These are phyloP conservation scores for Palaemon carinicauda DNA, from an alignment of 1,140 invertebrate genomes.

Conservation along the genomic window DNA sequence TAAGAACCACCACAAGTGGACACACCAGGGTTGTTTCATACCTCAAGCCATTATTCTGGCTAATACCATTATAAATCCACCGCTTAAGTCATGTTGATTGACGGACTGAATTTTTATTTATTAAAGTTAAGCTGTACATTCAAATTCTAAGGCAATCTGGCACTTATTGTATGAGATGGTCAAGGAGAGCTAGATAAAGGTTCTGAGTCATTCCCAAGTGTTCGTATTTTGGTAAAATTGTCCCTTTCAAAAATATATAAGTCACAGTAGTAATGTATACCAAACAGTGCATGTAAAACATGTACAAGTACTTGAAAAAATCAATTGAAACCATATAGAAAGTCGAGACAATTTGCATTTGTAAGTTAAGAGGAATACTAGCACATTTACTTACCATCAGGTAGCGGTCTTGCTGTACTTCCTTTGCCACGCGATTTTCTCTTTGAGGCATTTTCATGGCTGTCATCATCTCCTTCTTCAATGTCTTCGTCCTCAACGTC, in stretches of 20 bases:
- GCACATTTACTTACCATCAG: constrained; percentile 32
- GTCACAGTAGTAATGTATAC: background rate
- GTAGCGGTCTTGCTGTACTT: constrained; percentile 25
- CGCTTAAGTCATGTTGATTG: no score
- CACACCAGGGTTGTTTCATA: no score
- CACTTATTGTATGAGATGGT: no score
- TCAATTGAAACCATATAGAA: background rate
- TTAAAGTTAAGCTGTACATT: no score
- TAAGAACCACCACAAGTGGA: no score
- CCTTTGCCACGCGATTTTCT: constrained; percentile 32
- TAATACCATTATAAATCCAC: no score
- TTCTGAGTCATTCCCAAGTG: no score
- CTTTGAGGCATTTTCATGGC: background rate
- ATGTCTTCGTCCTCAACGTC: background rate
- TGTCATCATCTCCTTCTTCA: background rate
- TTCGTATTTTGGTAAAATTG: no score
- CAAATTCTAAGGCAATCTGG: no score
- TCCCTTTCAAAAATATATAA: background rate
- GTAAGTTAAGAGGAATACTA: background rate
- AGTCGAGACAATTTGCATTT: background rate
- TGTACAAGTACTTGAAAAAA: background rate
- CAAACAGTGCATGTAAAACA: background rate
- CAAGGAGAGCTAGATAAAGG: no score
- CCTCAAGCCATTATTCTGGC: no score
- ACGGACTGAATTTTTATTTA: no score